phyloP scores from a whole-genome alignment of 2,888 invertebrate species.

The Synanthedon andrenaeformis region DNA sequence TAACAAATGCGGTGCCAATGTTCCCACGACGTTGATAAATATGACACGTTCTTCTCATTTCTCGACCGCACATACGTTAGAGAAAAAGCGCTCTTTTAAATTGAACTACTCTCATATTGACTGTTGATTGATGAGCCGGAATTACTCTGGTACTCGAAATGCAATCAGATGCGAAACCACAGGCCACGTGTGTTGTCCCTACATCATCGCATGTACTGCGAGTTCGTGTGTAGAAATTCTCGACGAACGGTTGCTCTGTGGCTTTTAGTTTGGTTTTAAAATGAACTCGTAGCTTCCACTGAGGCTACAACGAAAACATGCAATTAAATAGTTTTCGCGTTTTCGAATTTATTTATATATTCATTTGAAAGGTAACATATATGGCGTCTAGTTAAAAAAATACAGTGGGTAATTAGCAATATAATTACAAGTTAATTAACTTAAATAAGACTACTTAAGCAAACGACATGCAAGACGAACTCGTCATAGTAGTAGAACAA shows the following conservation, averaged over 20 bases:
- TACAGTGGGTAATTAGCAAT: too few relatives aligned
- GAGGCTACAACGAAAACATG: too few relatives aligned
- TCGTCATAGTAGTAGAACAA: too few relatives aligned
- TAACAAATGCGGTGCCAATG: slow-evolving; percentile 25
- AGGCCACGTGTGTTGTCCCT: neutral
- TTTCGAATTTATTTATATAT: too few relatives aligned
- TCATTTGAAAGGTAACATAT: too few relatives aligned
- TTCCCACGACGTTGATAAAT: slow-evolving; percentile 33
- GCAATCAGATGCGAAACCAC: slow-evolving; percentile 2
- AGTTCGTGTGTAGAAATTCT: neutral
- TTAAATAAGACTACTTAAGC: too few relatives aligned
- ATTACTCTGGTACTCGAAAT: slow-evolving; percentile 5
- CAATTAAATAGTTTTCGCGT: too few relatives aligned
- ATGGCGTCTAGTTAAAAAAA: too few relatives aligned
- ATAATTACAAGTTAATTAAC: too few relatives aligned
- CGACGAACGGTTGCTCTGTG: neutral
- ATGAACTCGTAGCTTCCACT: neutral
- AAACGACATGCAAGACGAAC: too few relatives aligned
- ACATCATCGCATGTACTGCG: neutral
- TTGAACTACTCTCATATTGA: slow-evolving; percentile 27
- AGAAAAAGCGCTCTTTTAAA: slow-evolving; percentile 23
- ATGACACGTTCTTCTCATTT: slow-evolving; percentile 20
- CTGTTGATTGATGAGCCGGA: slow-evolving; percentile 29
- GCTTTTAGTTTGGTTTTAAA: neutral
- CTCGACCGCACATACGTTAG: slow-evolving; percentile 5